Base-by-base conservation (phyloP, 1,140 invertebrate species). In the Trichonephila inaurata region DNA sequence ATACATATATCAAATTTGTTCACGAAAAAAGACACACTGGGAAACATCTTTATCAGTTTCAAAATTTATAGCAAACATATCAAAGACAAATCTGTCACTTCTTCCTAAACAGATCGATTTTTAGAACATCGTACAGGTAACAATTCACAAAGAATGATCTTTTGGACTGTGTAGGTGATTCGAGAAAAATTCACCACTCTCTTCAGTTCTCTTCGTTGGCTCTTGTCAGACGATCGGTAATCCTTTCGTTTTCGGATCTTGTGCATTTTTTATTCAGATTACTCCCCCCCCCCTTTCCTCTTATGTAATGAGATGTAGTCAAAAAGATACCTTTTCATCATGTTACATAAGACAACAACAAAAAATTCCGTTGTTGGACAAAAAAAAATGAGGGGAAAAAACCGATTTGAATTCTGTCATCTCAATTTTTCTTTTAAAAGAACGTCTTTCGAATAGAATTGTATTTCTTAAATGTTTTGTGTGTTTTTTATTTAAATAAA, bases 151-250 rank as follows among this genome's bases (percentile, higher is more conserved):
- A 77, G n/a, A 16, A 28, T 77, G 69, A 51, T 28, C 69, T 40
- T 33, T 40, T 14, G 28, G 14, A 16, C 4, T 16, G 16, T 33
- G 33, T 77, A 16, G 72, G 33, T 33, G 16, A 18, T 16, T 14
- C 18, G 7, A 77, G 33, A 77, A 77, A 72, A 77, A 69, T 69
- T 4, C 21, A 21, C n/a, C 21, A 28, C 33, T 3, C 72, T 18
- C 72, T 77, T 77, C 33, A 77, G 24, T 77, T 77, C 33, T 33
- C 5, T 77, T 77, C 12, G 72, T 18, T 24, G 33, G 33, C 28
- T 77, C 28, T 77, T 77, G 72, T 40, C 72, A 77, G 28, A 77
- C 33, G 72, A 77, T 77, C 72, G 16, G 72, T 77, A 77, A 77
- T 77, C 72, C 5, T 14, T 40, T 40, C 24, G 18, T 28, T 16